Conservation (phyloP, 2,113 vertebrate species). For the Grammomys surdaster region DNA sequence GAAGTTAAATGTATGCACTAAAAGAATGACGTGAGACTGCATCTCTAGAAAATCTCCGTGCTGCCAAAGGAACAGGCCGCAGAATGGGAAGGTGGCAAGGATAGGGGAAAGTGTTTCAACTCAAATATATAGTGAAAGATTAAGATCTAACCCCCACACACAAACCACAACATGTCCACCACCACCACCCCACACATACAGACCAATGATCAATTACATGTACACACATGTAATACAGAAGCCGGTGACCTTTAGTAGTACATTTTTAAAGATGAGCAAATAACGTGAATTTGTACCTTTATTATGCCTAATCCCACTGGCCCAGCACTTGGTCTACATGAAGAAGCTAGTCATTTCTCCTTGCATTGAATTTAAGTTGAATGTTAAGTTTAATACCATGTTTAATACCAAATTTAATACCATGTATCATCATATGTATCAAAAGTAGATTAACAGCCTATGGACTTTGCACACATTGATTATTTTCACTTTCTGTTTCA, state of each 20-base stretch:
- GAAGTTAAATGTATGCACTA: neutral
- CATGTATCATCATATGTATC: too few relatives aligned
- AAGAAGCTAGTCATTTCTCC: neutral
- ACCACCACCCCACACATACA: neutral
- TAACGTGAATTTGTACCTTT: neutral
- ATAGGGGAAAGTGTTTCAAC: neutral
- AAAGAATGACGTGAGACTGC: neutral
- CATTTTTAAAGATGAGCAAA: neutral
- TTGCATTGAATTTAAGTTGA: neutral
- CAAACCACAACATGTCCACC: neutral
- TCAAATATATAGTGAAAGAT: neutral
- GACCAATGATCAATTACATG: too few relatives aligned
- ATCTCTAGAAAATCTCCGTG: neutral
- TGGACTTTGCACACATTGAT: neutral
- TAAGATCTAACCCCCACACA: neutral
- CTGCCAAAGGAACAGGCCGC: neutral
- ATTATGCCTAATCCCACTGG: neutral
- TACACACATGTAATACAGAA: neutral
- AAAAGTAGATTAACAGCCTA: neutral
- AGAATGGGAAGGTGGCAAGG: neutral
- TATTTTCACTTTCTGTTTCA: slow-evolving; percentile 13
- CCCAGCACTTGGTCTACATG: neutral
- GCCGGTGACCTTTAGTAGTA: neutral
- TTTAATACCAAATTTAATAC: too few relatives aligned
- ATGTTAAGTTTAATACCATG: neutral